Percentiles rank a stretch among this genome's conserved stretches.
These are phyloP conservation scores for Eretmochelys imbricata DNA, from an alignment of 2,113 vertebrate genomes.

Conservation along the genomic window DNA sequence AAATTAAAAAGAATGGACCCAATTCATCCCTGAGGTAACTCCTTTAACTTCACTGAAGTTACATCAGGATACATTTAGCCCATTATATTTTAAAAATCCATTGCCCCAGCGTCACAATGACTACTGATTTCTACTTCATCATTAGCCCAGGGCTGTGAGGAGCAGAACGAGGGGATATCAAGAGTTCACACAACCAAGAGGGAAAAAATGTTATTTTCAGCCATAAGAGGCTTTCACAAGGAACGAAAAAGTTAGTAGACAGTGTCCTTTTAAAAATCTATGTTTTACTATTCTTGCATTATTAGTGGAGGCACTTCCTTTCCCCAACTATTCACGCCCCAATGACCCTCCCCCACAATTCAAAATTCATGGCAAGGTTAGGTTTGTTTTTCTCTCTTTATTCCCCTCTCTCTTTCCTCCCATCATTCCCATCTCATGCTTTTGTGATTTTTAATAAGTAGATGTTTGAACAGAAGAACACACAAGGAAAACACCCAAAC, in stretches of 20 bases:
- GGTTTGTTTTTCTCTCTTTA: neutral
- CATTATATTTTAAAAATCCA: neutral
- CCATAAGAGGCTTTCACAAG: neutral
- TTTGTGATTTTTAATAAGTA: neutral
- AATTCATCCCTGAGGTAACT: slow-evolving; percentile 3
- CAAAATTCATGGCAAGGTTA: neutral
- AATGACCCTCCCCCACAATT: neutral
- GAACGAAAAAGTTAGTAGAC: slow-evolving; percentile 13
- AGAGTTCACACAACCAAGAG: neutral
- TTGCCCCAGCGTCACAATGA: neutral
- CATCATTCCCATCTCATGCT: neutral
- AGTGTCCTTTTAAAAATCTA: neutral
- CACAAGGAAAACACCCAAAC: neutral
- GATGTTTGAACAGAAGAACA: neutral
- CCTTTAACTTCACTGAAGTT: slow-evolving; percentile 23
- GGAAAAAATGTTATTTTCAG: neutral
- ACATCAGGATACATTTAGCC: neutral
- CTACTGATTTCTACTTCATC: neutral
- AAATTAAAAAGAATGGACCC: slow-evolving; percentile 31
- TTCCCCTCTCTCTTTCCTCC: neutral
- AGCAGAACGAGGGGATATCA: neutral
- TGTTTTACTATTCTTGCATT: neutral
- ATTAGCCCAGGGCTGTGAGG: neutral
- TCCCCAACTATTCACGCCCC: neutral
- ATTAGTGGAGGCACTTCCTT: neutral